phyloP scores from a whole-genome alignment of 1,140 invertebrate genomes.

The Chrysomallon squamiferum region DNA sequence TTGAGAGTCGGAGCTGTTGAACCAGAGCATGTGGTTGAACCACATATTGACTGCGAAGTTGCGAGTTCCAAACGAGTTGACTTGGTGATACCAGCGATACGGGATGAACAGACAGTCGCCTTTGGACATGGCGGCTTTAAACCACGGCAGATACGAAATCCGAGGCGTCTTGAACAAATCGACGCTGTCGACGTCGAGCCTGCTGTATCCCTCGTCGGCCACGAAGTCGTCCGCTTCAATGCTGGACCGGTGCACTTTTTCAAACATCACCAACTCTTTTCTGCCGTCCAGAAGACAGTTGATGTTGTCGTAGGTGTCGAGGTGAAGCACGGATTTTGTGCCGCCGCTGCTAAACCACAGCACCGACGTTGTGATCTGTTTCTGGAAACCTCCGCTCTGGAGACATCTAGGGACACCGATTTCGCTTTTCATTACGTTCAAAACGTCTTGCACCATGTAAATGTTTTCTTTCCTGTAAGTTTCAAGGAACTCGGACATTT shows the following conservation, averaged over 20 bases:
- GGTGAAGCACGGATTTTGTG: constrained; percentile 58
- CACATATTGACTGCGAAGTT: too few relatives aligned
- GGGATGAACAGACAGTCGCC: constrained; percentile 61
- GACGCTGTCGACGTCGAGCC: constrained; percentile 53
- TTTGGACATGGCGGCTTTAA: constrained; percentile 36
- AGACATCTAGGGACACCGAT: constrained; percentile 36
- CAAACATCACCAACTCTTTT: constrained; percentile 54
- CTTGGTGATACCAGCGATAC: too few relatives aligned
- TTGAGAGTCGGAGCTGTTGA: too few relatives aligned
- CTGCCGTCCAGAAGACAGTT: constrained; percentile 53
- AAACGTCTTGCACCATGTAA: not conserved
- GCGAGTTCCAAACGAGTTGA: too few relatives aligned
- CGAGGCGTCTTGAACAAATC: constrained; percentile 44
- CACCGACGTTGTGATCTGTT: constrained; percentile 22
- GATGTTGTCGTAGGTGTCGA: constrained; percentile 57
- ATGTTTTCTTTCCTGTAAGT: not conserved
- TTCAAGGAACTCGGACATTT: not conserved
- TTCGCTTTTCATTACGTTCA: constrained; percentile 20
- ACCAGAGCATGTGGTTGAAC: too few relatives aligned
- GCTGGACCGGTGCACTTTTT: constrained; percentile 44
- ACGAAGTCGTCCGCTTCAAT: constrained; percentile 29
- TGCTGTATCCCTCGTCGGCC: constrained; percentile 41
- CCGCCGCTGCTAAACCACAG: constrained; percentile 60
- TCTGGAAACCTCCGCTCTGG: constrained; percentile 41
- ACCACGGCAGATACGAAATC: constrained; percentile 44